Evolutionary conservation across 2,888 invertebrate genomes (phyloP), one percentile per base, ranked within the genome.

Genomic region (Bellardia bayeri): DNA sequence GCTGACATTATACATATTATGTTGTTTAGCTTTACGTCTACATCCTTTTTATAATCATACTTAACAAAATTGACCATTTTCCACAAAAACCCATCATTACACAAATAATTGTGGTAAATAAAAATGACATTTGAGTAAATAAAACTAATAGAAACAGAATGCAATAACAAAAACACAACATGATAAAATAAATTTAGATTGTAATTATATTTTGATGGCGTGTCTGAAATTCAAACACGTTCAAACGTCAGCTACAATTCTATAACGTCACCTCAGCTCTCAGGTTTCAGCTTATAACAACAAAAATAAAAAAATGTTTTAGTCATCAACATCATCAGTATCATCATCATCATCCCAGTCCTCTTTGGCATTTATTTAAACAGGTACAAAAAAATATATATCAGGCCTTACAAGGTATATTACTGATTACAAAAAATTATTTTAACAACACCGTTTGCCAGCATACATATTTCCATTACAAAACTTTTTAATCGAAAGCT

Each of bases 121-220:
- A 64, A 74, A 45, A 4, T 37, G 23, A 16, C 61, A 63, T 51
- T 71, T 69, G 37, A 63, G 23, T 42, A 16, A 72, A n/a, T 14
- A 7, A 63, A 51, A 51, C 63, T 33, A 64, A 45, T 45, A 16
- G 11, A 56, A 56, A 56, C 56, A 23, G 1, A 56, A 56, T 56
- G 8, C 3, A 56, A 56, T 23, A 11, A 56, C 1, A 23, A 51
- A 14, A 56, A 56, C 6, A 13, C 42, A 45, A 7, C 23, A 40
- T 54, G 8, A 45, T 64, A 33, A 54, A 42, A 8, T 56, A 74
- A 64, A 81, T 8, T 81, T 40, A 68, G 33, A 30, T 14, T 68
- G n/a, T 58, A 14, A 74, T 74, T 37, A n/a, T 66, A 45, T 58
- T 66, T 33, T 74, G 74, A 23, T 58, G 56, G 81, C 81, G 74